Percentiles rank a stretch among this genome's conserved stretches.
phyloP scores from a whole-genome alignment of 2,113 vertebrate genomes.

The Talpa occidentalis region DNA sequence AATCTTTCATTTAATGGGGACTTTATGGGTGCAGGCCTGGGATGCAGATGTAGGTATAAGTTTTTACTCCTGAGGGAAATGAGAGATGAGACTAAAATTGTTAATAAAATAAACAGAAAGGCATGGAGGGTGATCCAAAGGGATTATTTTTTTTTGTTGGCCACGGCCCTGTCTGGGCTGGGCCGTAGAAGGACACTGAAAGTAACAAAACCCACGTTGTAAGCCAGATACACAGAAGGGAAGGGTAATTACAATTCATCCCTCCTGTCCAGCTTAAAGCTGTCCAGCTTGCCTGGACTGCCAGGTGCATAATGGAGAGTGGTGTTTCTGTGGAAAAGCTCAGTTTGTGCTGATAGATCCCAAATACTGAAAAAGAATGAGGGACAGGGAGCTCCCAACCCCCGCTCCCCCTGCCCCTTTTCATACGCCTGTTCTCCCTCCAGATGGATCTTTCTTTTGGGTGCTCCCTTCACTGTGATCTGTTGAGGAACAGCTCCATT shows the following conservation, averaged over 20 bases:
- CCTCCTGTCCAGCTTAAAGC: not conserved
- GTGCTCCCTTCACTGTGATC: not conserved
- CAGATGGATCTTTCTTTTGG: not conserved
- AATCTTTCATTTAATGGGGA: not conserved
- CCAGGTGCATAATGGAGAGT: not conserved
- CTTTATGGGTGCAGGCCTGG: fast-evolving
- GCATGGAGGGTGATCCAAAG: too few relatives aligned
- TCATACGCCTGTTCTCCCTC: not conserved
- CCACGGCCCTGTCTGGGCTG: not conserved
- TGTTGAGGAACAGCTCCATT: not conserved
- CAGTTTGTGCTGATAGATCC: not conserved
- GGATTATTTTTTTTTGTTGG: not conserved
- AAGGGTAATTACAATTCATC: not conserved
- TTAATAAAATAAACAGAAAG: not conserved
- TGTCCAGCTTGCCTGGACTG: not conserved
- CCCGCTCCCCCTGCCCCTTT: fast-evolving
- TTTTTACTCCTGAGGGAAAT: not conserved
- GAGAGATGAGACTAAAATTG: not conserved
- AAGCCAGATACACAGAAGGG: not conserved
- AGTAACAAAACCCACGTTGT: not conserved
- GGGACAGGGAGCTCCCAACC: fast-evolving
- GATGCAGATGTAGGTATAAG: not conserved
- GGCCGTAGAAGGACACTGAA: not conserved
- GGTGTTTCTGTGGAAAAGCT: not conserved
- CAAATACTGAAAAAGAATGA: not conserved